phyloP scores from a whole-genome alignment of 2,888 invertebrate genomes.

The Troides oblongomaculatus region DNA sequence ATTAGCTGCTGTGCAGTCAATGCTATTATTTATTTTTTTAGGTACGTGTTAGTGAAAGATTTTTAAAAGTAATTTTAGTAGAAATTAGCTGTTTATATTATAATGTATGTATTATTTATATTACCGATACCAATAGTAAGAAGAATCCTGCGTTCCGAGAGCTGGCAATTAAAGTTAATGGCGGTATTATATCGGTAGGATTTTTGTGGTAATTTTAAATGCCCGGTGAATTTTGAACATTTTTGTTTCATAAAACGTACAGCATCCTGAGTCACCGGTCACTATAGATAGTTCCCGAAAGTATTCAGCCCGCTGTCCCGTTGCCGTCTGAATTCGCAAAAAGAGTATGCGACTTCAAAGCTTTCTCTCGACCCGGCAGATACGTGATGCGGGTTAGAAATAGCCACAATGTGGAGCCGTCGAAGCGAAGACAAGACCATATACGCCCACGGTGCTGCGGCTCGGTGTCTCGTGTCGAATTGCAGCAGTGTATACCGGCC shows the following conservation, averaged over 20 bases:
- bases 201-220: slow-evolving; percentile 33
- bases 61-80: no score
- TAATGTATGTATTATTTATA: not conserved
- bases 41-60: no score
- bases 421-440: slow-evolving; percentile 55
- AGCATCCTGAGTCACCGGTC: slow-evolving; percentile 38
- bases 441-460: slow-evolving; percentile 56
- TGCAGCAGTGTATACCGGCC: slow-evolving; percentile 30
- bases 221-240: slow-evolving; percentile 17
- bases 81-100: no score
- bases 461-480: slow-evolving; percentile 33
- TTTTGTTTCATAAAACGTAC: slow-evolving; percentile 19
- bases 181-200: slow-evolving; percentile 37
- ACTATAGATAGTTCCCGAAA: slow-evolving; percentile 63
- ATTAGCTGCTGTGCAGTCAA: no score
- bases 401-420: slow-evolving; percentile 57
- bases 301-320: slow-evolving; percentile 60
- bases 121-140: not conserved
- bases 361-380: slow-evolving; percentile 63
- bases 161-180: slow-evolving; percentile 10
- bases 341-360: slow-evolving; percentile 78
- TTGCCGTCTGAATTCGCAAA: slow-evolving; percentile 68
- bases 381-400: slow-evolving; percentile 76
- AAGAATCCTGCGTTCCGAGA: not conserved
- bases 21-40: no score